A percentile compares a stretch with the other conserved stretches of the same genome.
These are phyloP conservation scores for Chrysolina oricalcia DNA, from an alignment of 2,888 invertebrate genomes.

Conservation along the genomic window DNA sequence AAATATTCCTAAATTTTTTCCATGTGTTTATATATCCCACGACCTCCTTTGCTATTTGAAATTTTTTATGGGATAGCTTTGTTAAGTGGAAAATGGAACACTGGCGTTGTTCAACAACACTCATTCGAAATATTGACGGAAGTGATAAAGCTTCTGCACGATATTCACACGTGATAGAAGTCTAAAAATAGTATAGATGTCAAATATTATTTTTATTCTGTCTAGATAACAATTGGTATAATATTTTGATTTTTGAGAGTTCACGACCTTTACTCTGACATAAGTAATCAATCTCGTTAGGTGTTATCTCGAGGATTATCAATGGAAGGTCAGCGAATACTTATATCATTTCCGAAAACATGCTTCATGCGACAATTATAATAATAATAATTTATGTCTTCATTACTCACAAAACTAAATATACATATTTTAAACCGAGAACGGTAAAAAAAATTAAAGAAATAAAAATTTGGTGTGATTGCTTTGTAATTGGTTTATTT, in stretches of 20 bases:
- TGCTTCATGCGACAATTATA: neutral
- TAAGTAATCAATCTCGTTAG: neutral
- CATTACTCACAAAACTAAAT: too few species aligned
- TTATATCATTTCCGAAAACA: neutral
- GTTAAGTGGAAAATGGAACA: too few species aligned
- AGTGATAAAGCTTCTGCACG: neutral
- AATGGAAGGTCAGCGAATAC: neutral
- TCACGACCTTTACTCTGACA: neutral
- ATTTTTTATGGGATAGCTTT: too few species aligned
- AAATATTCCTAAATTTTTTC: too few species aligned
- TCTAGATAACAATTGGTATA: neutral
- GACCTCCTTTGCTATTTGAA: too few species aligned
- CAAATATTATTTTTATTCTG: neutral
- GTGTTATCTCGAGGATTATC: neutral
- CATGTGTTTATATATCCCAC: too few species aligned
- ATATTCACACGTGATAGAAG: neutral
- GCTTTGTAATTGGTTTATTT: too few species aligned
- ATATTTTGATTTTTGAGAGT: slow-evolving; percentile 4
- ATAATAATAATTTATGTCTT: too few species aligned
- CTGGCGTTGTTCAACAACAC: too few species aligned
- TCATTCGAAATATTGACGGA: neutral
- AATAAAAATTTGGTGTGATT: too few species aligned
- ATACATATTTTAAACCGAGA: too few species aligned
- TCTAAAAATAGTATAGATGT: slow-evolving; percentile 13
- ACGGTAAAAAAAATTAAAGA: too few species aligned